Conservation (phyloP, 2,888 invertebrate genomes). For the Celastrina argiolus region DNA sequence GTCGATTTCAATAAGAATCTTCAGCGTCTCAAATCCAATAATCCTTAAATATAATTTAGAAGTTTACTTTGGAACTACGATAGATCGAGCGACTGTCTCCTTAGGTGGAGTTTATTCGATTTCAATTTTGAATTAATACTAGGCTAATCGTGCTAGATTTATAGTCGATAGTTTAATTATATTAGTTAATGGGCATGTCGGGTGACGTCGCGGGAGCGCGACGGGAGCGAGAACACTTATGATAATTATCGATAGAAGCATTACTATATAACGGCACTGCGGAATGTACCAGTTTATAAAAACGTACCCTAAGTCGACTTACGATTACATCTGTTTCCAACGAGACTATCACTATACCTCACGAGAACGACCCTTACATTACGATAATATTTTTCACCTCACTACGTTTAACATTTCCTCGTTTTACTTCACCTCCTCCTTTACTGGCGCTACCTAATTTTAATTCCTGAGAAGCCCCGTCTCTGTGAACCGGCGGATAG, state of each 20-base stretch:
- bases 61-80: constrained; percentile 69
- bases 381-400: constrained; percentile 49
- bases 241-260: constrained; percentile 59
- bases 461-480: constrained; percentile 42
- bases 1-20: constrained; percentile 38
- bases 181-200: constrained; percentile 35
- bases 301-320: constrained; percentile 71
- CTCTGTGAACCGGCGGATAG: constrained; percentile 67
- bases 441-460: constrained; percentile 66
- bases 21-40: constrained; percentile 46
- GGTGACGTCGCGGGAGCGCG: constrained; percentile 5
- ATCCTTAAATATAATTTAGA: constrained; percentile 71
- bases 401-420: constrained; percentile 55
- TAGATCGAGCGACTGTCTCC: constrained; percentile 59
- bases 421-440: constrained; percentile 50
- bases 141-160: constrained; percentile 67
- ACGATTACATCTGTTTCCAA: constrained; percentile 62
- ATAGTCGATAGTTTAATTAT: constrained; percentile 46
- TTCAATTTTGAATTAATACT: constrained; percentile 67
- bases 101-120: constrained; percentile 57
- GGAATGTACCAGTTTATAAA: constrained; percentile 74
- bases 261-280: constrained; percentile 71
- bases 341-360: constrained; percentile 66
- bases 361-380: constrained; percentile 45
- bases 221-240: constrained; percentile 46